These are phyloP conservation scores for Pteria penguin DNA, from an alignment of 2,888 invertebrate genomes.

Conservation along the genomic window DNA sequence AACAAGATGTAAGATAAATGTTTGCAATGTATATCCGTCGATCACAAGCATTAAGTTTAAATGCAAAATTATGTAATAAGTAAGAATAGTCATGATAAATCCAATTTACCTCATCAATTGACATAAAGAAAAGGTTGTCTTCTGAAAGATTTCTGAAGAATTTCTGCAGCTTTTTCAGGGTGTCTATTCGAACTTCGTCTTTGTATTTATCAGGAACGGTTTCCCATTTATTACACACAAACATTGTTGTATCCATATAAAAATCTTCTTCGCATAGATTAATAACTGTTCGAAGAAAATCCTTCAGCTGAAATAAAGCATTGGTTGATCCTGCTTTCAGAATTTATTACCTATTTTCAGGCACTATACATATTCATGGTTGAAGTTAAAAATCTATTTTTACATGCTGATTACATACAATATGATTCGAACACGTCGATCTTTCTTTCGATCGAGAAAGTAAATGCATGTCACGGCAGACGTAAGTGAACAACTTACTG, in stretches of 20 bases:
- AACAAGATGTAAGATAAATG: background rate
- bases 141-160: constrained; percentile 30
- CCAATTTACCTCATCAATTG: constrained; percentile 23
- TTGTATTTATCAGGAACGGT: constrained; percentile 56
- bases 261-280: constrained; percentile 61
- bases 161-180: constrained; percentile 54
- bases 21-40: background rate
- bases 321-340: too few relatives aligned
- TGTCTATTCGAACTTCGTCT: constrained; percentile 52
- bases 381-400: too few relatives aligned
- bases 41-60: background rate
- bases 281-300: constrained; percentile 58
- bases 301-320: constrained; percentile 58
- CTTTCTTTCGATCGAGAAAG: too few relatives aligned
- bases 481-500: too few relatives aligned
- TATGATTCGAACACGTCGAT: too few relatives aligned
- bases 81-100: background rate
- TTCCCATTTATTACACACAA: constrained; percentile 77
- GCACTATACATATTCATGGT: too few relatives aligned
- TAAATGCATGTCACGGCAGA: too few relatives aligned
- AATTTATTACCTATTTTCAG: too few relatives aligned
- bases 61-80: background rate
- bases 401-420: too few relatives aligned
- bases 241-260: constrained; percentile 69
- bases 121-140: constrained; percentile 33